Evolutionary conservation across 1,140 invertebrate genomes (phyloP), one percentile per base, ranked within the genome.

Genomic region (Aphelinus atriplicis): DNA sequence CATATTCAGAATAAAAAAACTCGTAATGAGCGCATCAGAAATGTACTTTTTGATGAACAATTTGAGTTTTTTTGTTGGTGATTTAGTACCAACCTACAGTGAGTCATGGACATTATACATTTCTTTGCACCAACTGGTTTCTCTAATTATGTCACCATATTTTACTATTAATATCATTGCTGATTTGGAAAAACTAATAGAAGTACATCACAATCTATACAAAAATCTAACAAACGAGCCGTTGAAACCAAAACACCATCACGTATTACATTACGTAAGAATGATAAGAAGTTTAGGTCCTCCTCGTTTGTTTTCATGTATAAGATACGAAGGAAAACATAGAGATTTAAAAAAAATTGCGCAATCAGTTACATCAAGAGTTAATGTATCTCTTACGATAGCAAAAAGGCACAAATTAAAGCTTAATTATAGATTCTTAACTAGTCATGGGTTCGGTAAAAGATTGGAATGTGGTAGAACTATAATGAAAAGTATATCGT

Each of bases 1-100:
- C 47, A 68, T 51, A 68, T 81, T 62, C 77, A 78, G 67, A 77
- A 78, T 46, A 45, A n/a, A n/a, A n/a, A 51, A 71, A 7, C 71
- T 77, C 46, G 78, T 75, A 48, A 77, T 77, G 71, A 81, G 78
- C 43, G 78, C 81, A 4, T 77, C 80, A 43, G 81, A 83, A 75
- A 82, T 79, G 78, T 7, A 43, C 45, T 71, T 58, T 71, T 75
- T 83, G 7, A 9, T 82, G 47, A 47, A 65, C 47, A 71, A 72
- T 71, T 70, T 83, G 50, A 51, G 56, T 2, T 80, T 81, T 55
- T 53, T 78, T 2, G 71, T 81, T 60, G 82, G 81, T 42, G 78
- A 81, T 77, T 48, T 83, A 7, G 63, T 83, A 50, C 74, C 79
- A 3, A 3, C 64, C 7, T 57, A 68, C 43, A 80, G 77, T 53